Percentiles rank a stretch among this genome's conserved stretches.
phyloP scores from a whole-genome alignment of 1,140 invertebrate species.

The Bombus picipes region DNA sequence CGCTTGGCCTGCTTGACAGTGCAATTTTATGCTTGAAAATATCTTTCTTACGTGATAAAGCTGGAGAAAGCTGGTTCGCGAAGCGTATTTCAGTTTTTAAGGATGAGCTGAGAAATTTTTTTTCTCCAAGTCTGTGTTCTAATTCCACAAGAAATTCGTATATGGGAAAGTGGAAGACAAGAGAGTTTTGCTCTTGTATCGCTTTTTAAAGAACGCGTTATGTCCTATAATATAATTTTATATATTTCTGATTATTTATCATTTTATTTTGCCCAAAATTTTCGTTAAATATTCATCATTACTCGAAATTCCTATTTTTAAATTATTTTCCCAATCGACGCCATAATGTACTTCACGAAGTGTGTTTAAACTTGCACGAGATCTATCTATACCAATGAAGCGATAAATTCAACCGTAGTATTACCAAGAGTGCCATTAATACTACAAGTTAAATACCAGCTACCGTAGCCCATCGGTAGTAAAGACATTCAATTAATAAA shows the following conservation, averaged over 20 bases:
- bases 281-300: no score
- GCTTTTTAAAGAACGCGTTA: no score
- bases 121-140: no score
- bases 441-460: neutral
- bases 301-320: no score
- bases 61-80: neutral
- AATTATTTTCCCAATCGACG: neutral
- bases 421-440: neutral
- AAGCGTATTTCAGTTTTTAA: neutral
- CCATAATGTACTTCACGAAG: neutral
- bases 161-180: no score
- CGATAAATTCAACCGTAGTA: neutral
- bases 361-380: neutral
- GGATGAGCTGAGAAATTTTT: no score
- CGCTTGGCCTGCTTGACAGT: neutral
- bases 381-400: constrained; percentile 1
- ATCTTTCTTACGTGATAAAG: neutral
- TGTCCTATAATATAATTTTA: no score
- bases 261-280: neutral
- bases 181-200: no score
- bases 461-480: neutral
- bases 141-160: no score
- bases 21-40: constrained; percentile 4
- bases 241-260: no score
- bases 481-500: neutral